Evolutionary conservation across 2,797 vertebrate species (phyloP), one percentile per base, ranked within the genome.

Genomic region (Danio jaintianensis): DNA sequence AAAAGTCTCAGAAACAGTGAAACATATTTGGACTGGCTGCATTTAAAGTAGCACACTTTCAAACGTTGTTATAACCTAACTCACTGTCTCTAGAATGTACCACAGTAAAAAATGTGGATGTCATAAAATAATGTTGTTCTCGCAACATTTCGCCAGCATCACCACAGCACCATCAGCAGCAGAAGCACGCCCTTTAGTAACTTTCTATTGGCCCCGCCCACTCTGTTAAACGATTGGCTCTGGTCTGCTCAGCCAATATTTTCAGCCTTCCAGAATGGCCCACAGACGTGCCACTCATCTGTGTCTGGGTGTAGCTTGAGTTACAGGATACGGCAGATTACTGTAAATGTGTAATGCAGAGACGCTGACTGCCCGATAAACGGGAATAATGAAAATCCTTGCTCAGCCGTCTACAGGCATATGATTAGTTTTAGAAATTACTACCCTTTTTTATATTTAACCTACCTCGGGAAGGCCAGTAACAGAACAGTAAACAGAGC

Each of bases 211-310:
- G 10, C 48, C 48, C 69, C 75, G 40, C 83, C 83, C 55, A 6
- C 47, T n/a, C 9, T 63, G 40, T 7, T 7, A 47, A 10, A 47
- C 40, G 74, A 81, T 81, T 84, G 83, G 83, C 6, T 63, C 48
- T 0, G 4, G 13, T 18, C 50, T 68, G 47, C 64, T 81, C 79
- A 73, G 55, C 61, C 68, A 52, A 47, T 50, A n/a, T 38, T 62
- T 72, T 47, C n/a, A 36, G 36, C 67, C 45, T 10, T 43, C 53
- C 43, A 64, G 69, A 81, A 16, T 81, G 59, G 83, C 6, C 48
- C 7, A 55, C 42, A 12, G 1, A 42, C 5, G n/a, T 74, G 79
- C 55, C 75, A 18, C 48, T 78, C 79, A 64, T 5, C 2, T 10
- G 38, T 15, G 22, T 63, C 40, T 52, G 58, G 68, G 77, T 55